These are phyloP conservation scores for Epinephelus malabaricus DNA, from an alignment of 2,797 vertebrate species.

Conservation along the genomic window DNA sequence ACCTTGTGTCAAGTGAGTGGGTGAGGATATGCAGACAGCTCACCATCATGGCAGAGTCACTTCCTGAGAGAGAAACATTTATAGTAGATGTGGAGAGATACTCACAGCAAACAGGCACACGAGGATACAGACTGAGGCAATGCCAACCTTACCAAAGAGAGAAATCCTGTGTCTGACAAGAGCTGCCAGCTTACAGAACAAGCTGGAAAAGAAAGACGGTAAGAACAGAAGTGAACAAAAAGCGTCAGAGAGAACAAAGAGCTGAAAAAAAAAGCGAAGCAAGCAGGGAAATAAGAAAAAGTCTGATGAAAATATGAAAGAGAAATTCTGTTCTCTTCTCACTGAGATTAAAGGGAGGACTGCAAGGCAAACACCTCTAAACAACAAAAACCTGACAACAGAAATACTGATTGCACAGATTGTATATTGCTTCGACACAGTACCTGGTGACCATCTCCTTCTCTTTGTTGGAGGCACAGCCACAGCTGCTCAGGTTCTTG, in stretches of 20 bases:
- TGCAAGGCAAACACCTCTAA: neutral
- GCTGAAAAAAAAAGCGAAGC: constrained; percentile 5
- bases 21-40: constrained; percentile 98
- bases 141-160: constrained; percentile 94
- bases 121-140: constrained; percentile 28
- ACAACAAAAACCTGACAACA: neutral
- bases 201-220: constrained; percentile 83
- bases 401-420: neutral
- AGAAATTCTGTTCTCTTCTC: neutral
- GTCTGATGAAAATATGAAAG: constrained; percentile 9
- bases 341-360: neutral
- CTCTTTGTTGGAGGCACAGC: constrained; percentile 98
- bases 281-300: constrained; percentile 40
- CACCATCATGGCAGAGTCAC: constrained; percentile 95
- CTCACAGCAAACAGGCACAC: constrained; percentile 23
- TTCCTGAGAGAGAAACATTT: constrained; percentile 85
- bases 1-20: constrained; percentile 96
- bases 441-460: constrained; percentile 99
- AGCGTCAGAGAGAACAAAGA: constrained; percentile 44
- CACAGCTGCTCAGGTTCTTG: constrained; percentile 94
- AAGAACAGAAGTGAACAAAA: constrained; percentile 68
- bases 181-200: constrained; percentile 99
- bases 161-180: constrained; percentile 99
- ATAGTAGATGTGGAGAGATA: constrained; percentile 20
- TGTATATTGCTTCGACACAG: neutral